These are phyloP conservation scores for Neoarius graeffei DNA, from an alignment of 2,113 vertebrate genomes.

Conservation along the genomic window DNA sequence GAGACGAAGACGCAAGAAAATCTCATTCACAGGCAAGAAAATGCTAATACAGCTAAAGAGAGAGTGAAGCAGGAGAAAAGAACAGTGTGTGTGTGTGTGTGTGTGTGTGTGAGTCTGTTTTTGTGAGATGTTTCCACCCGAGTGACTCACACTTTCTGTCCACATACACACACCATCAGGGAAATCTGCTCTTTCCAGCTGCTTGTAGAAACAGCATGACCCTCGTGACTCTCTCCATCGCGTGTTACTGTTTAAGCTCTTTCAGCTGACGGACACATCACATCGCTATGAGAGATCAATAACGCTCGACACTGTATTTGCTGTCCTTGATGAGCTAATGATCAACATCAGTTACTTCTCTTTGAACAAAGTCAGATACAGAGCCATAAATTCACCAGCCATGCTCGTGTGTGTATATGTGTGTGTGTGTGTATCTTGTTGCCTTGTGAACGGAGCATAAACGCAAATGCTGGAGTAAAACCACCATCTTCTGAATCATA, in stretches of 20 bases:
- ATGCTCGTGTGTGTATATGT: background rate
- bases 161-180: constrained; percentile 22
- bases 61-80: background rate
- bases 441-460: background rate
- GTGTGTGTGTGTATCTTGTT: constrained; percentile 5
- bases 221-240: background rate
- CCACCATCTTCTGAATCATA: background rate
- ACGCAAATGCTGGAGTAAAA: background rate
- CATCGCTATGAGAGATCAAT: background rate
- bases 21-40: background rate
- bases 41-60: background rate
- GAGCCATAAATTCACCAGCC: background rate
- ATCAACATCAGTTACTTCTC: background rate
- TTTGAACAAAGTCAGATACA: background rate
- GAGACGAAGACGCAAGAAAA: background rate
- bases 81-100: background rate
- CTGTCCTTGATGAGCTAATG: background rate
- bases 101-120: constrained; percentile 1
- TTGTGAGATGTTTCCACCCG: constrained; percentile 35
- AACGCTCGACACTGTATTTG: background rate
- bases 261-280: background rate
- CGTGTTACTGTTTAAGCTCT: background rate
- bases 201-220: constrained; percentile 25
- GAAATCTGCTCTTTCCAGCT: constrained; percentile 21
- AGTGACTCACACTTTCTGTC: constrained; percentile 70